A percentile compares a stretch with the other conserved stretches of the same genome.
Evolutionary conservation across 2,113 vertebrate species (phyloP).

Genomic region (Dromiciops gliroides): DNA sequence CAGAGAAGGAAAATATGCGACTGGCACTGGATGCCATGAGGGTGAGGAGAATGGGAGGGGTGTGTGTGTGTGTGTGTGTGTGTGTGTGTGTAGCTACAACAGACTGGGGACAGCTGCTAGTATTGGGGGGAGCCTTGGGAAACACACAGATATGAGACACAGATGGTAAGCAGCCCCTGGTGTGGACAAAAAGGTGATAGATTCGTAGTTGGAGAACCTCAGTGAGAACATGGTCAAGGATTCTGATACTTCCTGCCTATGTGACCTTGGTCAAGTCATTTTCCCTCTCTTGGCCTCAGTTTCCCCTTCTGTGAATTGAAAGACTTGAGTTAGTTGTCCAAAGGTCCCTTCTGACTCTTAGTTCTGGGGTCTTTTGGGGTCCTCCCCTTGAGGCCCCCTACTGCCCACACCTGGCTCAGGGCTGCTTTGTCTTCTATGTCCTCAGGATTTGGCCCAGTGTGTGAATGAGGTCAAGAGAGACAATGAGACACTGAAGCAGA

Average conservation of each 20-base stretch:
- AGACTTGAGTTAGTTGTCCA: neutral
- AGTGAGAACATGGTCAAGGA: neutral
- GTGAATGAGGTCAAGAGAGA: constrained; percentile 95
- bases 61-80: too few relatives aligned
- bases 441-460: constrained; percentile 91
- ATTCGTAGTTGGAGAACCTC: neutral
- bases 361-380: too few relatives aligned
- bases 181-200: neutral
- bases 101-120: too few relatives aligned
- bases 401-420: neutral
- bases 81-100: neutral
- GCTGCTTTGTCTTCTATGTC: neutral
- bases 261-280: neutral
- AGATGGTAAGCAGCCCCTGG: neutral
- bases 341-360: neutral
- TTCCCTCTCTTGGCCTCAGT: neutral
- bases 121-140: neutral
- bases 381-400: neutral
- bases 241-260: neutral
- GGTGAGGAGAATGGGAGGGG: constrained; percentile 72
- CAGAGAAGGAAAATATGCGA: constrained; percentile 91
- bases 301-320: neutral
- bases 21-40: constrained; percentile 91
- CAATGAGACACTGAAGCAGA: constrained; percentile 92
- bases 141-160: too few relatives aligned